Base-by-base conservation (phyloP, 1,140 invertebrate species). In the Macrotrachela quadricornifera region DNA sequence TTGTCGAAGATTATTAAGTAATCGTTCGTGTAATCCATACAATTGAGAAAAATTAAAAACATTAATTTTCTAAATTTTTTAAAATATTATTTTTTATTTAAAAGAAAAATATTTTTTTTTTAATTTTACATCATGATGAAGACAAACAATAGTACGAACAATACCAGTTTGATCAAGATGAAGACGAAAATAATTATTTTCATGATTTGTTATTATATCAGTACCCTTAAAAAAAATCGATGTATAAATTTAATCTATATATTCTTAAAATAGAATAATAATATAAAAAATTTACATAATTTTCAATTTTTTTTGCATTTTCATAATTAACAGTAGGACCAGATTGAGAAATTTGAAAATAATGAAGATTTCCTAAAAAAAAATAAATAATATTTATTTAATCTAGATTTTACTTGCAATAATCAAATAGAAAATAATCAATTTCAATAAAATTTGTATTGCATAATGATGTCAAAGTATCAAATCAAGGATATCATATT, bases 101-200 rank as follows among this genome's bases (percentile, higher is more conserved):
- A 21, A 54, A 39, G 14, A 15, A 15, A 42, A 44, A 50, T 38
- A 39, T 16, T 10, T 46, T 50, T 48, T 58, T n/a, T n/a, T n/a
- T n/a, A n/a, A n/a, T n/a, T n/a, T n/a, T n/a, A 68, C 67, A 54
- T 63, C 56, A 57, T 62, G 67, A n/a, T 64, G 61, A 10, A 70
- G 57, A 57, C 66, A 67, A n/a, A 65, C 68, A 47, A 71, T 63
- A 13, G 62, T 67, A 50, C 69, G 64, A 42, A 70, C 56, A 21
- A 57, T 59, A 17, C 63, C 64, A 56, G 67, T 67, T 49, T 63
- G 61, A 55, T 67, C 69, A 37, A 69, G 54, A 49, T 67, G 64
- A 14, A 71, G 60, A 21, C 62, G 57, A 59, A 71, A 69, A 54
- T 65, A 71, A 9, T 53, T 53, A 39, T 50, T 56, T 6, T 60